These are phyloP conservation scores for Crotalus helleri DNA, from an alignment of 2,113 vertebrate species.

Conservation along the genomic window DNA sequence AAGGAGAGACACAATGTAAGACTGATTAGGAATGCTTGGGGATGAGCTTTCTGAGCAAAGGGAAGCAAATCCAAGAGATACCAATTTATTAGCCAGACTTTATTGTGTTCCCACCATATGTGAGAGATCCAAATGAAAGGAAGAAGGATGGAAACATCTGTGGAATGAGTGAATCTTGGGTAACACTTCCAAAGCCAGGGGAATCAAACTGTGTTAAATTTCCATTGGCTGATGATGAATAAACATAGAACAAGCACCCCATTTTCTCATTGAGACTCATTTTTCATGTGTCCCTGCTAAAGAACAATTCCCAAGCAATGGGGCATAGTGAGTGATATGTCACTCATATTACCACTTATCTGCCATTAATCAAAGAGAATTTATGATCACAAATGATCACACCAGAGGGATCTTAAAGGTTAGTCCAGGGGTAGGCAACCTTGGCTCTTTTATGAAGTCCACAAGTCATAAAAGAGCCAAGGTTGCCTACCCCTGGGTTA, in stretches of 20 bases:
- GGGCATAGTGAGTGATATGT: no score
- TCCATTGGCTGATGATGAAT: no score
- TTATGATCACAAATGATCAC: background rate
- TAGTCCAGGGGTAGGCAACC: background rate
- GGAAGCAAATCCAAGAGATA: no score
- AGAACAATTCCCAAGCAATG: background rate
- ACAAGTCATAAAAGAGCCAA: no score
- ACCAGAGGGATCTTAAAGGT: background rate
- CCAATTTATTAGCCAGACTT: background rate
- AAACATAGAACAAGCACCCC: background rate
- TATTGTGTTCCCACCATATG: background rate
- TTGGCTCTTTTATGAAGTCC: no score
- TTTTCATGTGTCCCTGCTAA: background rate
- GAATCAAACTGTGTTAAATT: background rate
- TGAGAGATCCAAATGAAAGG: background rate
- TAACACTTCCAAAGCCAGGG: background rate
- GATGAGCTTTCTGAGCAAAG: background rate
- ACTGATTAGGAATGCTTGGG: background rate
- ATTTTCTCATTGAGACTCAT: background rate
- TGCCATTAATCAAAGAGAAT: background rate
- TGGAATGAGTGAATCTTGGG: background rate
- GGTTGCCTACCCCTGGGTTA: background rate
- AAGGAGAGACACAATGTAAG: slow-evolving; percentile 26
- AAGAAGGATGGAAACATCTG: background rate
- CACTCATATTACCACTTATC: background rate